Percentiles rank a stretch among this genome's conserved stretches.
These are phyloP conservation scores for Eledone cirrhosa DNA, from an alignment of 2,888 invertebrate species.

Conservation along the genomic window DNA sequence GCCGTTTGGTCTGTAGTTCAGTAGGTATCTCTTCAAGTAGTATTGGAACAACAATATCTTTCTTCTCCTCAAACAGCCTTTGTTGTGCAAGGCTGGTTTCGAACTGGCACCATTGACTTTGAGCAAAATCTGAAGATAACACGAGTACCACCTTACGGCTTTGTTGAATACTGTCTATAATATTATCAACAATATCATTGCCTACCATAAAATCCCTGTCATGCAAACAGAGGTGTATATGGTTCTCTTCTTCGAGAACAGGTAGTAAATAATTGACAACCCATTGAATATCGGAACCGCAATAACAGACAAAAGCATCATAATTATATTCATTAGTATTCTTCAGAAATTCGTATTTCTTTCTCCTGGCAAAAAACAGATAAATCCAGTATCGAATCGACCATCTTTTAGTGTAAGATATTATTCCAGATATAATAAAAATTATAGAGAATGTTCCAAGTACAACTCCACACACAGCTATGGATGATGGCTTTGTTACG, in stretches of 20 bases:
- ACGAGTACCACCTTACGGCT: conserved; percentile 75
- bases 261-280: conserved; percentile 74
- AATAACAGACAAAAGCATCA: conserved; percentile 78
- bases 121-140: conserved; percentile 73
- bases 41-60: conserved; percentile 75
- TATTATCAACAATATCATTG: conserved; percentile 76
- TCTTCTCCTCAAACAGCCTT: conserved; percentile 59
- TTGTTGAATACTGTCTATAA: conserved; percentile 76
- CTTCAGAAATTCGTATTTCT: neutral
- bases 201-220: conserved; percentile 80
- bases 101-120: conserved; percentile 79
- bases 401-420: conserved; percentile 71
- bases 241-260: conserved; percentile 72
- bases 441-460: conserved; percentile 32
- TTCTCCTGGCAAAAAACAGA: conserved; percentile 43
- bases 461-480: neutral
- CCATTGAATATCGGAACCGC: conserved; percentile 75
- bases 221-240: conserved; percentile 72
- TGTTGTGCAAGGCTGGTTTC: conserved; percentile 79
- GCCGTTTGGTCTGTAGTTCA: conserved; percentile 72
- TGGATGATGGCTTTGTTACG: neutral
- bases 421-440: conserved; percentile 33
- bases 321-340: conserved; percentile 37
- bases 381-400: conserved; percentile 71
- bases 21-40: conserved; percentile 75